Evolutionary conservation across 2,888 invertebrate genomes (phyloP).

Genomic region (Tridacna gigas): DNA sequence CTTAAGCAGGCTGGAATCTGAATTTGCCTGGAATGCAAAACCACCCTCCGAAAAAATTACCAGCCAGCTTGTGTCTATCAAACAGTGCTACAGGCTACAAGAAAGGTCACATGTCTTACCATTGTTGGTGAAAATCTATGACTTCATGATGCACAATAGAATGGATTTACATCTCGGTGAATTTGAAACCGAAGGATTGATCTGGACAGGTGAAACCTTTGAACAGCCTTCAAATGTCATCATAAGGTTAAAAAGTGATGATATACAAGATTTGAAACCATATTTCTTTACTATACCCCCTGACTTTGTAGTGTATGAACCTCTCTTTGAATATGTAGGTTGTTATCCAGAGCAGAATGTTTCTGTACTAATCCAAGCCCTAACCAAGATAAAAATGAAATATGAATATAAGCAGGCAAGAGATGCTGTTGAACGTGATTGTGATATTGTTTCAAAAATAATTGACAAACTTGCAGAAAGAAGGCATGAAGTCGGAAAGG

Average conservation of each 20-base stretch:
- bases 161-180: neutral
- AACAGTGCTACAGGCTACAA: slow-evolving; percentile 25
- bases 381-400: slow-evolving; percentile 39
- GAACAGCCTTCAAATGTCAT: slow-evolving; percentile 26
- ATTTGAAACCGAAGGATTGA: neutral
- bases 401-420: slow-evolving; percentile 3
- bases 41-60: slow-evolving; percentile 33
- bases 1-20: neutral
- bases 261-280: slow-evolving; percentile 53
- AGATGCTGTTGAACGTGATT: slow-evolving; percentile 34
- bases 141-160: neutral
- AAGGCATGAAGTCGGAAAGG: neutral
- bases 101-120: slow-evolving; percentile 40
- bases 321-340: slow-evolving; percentile 41
- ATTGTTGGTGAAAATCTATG: slow-evolving; percentile 19
- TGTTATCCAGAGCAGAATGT: slow-evolving; percentile 47
- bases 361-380: slow-evolving; percentile 32
- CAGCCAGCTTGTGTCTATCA: slow-evolving; percentile 40
- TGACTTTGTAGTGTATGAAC: slow-evolving; percentile 44
- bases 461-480: slow-evolving; percentile 40
- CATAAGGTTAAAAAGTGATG: neutral
- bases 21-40: slow-evolving; percentile 19
- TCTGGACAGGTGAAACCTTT: slow-evolving; percentile 65
- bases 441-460: slow-evolving; percentile 47
- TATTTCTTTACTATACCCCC: slow-evolving; percentile 53